These are phyloP conservation scores for Oncorhynchus nerka DNA, from an alignment of 2,113 vertebrate species.

Conservation along the genomic window DNA sequence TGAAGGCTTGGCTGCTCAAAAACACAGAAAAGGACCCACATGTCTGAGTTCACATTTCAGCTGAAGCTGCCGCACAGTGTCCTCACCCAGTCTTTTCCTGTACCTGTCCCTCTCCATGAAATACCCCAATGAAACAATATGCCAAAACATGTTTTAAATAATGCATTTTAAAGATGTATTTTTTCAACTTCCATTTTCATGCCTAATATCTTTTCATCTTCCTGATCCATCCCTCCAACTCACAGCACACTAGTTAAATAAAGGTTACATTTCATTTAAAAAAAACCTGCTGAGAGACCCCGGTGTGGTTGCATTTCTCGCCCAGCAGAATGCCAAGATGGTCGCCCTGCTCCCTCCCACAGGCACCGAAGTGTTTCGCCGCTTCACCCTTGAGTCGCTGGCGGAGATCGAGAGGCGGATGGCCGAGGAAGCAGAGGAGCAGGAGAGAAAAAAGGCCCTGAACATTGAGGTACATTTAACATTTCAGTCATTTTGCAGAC, in stretches of 20 bases:
- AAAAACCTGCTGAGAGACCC: constrained; percentile 35
- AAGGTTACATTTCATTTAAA: too few species aligned
- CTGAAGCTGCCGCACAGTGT: too few species aligned
- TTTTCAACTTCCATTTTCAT: constrained; percentile 41
- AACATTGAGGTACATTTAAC: constrained; percentile 62
- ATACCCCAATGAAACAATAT: too few species aligned
- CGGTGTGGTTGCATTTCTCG: constrained; percentile 31
- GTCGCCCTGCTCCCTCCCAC: constrained; percentile 58
- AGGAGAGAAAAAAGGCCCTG: constrained; percentile 55
- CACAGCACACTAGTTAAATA: constrained; percentile 10
- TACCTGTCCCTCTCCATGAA: too few species aligned
- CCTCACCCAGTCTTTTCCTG: too few species aligned
- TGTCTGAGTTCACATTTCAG: too few species aligned
- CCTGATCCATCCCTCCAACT: not conserved
- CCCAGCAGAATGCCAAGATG: constrained; percentile 83
- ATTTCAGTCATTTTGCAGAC: not conserved
- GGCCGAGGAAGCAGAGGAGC: constrained; percentile 69
- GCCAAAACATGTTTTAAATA: too few species aligned
- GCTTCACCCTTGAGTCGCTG: constrained; percentile 82
- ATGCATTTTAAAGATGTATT: not conserved
- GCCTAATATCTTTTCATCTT: not conserved
- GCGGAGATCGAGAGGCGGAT: constrained; percentile 75
- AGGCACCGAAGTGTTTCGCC: constrained; percentile 77
- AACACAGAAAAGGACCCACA: too few species aligned
- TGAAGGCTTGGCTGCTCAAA: too few species aligned